phyloP scores from a whole-genome alignment of 2,797 vertebrate species.

The Eulemur mongoz region DNA sequence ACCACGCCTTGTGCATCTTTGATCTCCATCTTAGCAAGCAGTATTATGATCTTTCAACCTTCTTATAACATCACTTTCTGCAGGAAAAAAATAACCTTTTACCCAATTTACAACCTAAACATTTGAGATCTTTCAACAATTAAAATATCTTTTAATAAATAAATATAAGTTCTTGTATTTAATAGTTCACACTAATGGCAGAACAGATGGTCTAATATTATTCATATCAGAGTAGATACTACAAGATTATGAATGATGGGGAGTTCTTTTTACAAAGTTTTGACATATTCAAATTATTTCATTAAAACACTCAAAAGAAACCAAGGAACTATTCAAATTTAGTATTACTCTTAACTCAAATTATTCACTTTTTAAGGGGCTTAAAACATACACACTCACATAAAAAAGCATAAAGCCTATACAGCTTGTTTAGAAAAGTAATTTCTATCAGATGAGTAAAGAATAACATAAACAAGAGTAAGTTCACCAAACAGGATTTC shows the following conservation, averaged over 20 bases:
- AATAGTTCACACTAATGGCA: neutral
- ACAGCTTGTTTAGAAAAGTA: neutral
- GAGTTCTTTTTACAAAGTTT: conserved; percentile 6
- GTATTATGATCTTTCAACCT: neutral
- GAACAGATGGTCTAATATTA: neutral
- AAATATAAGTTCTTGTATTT: neutral
- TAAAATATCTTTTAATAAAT: neutral
- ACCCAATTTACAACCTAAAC: neutral
- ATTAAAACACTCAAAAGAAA: conserved; percentile 25
- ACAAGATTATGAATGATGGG: neutral
- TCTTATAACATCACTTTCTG: conserved; percentile 1
- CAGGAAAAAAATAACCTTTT: neutral
- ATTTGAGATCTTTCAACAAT: conserved; percentile 11
- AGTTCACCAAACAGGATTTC: conserved; percentile 37
- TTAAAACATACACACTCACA: conserved; percentile 23
- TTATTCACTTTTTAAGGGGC: conserved; percentile 24
- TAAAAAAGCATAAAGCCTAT: neutral
- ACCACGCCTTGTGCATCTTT: neutral
- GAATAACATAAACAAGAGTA: neutral
- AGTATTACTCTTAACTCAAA: neutral
- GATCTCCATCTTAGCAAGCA: neutral
- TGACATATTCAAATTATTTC: conserved; percentile 30
- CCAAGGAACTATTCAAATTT: conserved; percentile 24
- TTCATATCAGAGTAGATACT: neutral
- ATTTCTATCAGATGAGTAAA: neutral